Base-by-base conservation (phyloP, 2,113 vertebrate species). In the Cyphomyrus plagiostoma region DNA sequence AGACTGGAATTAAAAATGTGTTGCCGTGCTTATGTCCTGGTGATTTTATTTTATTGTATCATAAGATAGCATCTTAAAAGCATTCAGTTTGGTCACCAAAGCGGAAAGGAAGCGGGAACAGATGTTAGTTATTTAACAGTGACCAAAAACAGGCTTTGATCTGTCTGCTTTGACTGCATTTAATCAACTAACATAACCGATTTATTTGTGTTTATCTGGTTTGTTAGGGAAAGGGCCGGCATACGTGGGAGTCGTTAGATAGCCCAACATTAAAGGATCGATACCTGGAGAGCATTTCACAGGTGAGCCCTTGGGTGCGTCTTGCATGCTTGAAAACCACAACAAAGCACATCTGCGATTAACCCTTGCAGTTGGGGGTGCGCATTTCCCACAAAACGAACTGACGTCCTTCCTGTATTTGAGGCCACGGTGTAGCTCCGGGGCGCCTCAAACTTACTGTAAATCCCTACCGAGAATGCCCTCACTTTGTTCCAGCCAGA, bases 341-440 rank as follows among this genome's bases (percentile, higher is more conserved):
- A 90, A 90, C 90, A 90, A 88, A 90, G 77, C 52, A 30, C 85
- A 45, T 21, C n/a, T 19, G n/a, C 53, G 84, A 30, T 49, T 48
- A 48, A 90, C 21, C 13, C 87, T 70, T 42, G 84, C 56, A 49
- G 7, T 23, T 45, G 26, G 52, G 52, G 39, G 23, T 30, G 58
- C 30, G 9, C 13, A 30, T 49, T 87, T 56, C 80, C 90, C 50
- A 70, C 77, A 50, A 35, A 49, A 74, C 17, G 45, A 49, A 30
- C 26, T 49, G 26, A 13, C 19, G 45, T 87, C 53, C 77, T 66
- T 90, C 87, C 53, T 26, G n/a, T 90, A 45, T 84, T 26, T 85
- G 45, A 88, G 77, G n/a, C 80, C 52, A 11, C n/a, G 19, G 30
- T 4, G 30, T 10, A 1, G 46, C 19, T 88, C 21, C 17, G 8